Percentiles rank a stretch among this genome's conserved stretches.
These are phyloP conservation scores for Drosophila formosana DNA, from an alignment of 2,888 invertebrate species.

Conservation along the genomic window DNA sequence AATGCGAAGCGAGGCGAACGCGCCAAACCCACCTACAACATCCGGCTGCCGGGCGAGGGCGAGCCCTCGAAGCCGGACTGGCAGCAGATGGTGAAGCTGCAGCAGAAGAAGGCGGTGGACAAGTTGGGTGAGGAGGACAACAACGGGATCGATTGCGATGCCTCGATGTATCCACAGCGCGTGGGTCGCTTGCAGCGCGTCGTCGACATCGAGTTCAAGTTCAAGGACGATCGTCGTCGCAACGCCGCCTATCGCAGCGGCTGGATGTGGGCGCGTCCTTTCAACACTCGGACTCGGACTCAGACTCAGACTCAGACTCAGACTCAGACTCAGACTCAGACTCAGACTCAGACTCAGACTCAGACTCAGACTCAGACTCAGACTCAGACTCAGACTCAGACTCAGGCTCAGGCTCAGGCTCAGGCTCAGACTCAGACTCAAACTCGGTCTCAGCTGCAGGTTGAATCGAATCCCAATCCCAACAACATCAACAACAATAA, in stretches of 20 bases:
- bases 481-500: too few species aligned
- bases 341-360: too few species aligned
- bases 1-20: constrained; percentile 20
- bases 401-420: too few species aligned
- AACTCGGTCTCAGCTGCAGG: background rate
- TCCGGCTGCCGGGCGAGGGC: constrained; percentile 48
- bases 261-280: background rate
- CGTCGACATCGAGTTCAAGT: constrained; percentile 44
- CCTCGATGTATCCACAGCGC: constrained; percentile 33
- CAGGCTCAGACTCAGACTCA: too few species aligned
- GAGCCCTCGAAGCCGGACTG: constrained; percentile 26
- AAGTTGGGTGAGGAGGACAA: background rate
- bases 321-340: background rate
- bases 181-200: constrained; percentile 39
- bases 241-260: background rate
- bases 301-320: too few species aligned
- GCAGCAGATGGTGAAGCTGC: constrained; percentile 37
- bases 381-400: too few species aligned
- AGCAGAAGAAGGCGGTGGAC: constrained; percentile 20
- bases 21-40: constrained; percentile 39
- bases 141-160: constrained; percentile 13
- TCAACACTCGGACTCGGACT: background rate
- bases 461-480: background rate
- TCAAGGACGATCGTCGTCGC: constrained; percentile 36
- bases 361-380: too few species aligned